phyloP scores from a whole-genome alignment of 35 echinoderm and acorn worm genomes.

The Heliocidaris tuberculata region DNA sequence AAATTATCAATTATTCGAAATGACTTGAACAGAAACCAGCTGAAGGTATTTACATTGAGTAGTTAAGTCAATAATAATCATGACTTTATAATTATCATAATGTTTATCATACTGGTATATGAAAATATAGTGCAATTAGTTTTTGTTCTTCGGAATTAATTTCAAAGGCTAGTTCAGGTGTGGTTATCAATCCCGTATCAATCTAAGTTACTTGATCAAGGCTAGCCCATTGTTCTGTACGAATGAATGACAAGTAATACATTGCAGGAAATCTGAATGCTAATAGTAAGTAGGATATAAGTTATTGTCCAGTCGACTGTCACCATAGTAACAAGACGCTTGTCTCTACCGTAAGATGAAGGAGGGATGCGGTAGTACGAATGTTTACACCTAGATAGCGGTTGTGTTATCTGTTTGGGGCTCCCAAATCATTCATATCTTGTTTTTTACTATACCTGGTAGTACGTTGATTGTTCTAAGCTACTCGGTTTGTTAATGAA shows the following conservation, averaged over 20 bases:
- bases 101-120: no score
- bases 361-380: background rate
- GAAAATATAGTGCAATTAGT: no score
- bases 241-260: background rate
- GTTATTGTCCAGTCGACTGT: background rate
- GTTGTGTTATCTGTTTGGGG: background rate
- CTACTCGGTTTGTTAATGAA: background rate
- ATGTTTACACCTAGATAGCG: background rate
- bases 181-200: conserved; percentile 29
- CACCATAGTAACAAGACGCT: background rate
- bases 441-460: no score
- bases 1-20: no score
- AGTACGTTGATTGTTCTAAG: background rate
- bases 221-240: background rate
- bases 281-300: background rate
- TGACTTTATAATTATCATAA: no score
- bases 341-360: background rate
- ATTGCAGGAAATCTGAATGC: background rate
- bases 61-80: no score
- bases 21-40: no score
- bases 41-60: no score
- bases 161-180: background rate
- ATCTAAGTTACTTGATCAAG: background rate
- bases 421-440: background rate
- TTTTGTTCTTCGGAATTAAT: no score